Percentiles rank a stretch among this genome's conserved stretches.
Conservation (phyloP, 2,113 vertebrate species). For the Heterochromis multidens region DNA sequence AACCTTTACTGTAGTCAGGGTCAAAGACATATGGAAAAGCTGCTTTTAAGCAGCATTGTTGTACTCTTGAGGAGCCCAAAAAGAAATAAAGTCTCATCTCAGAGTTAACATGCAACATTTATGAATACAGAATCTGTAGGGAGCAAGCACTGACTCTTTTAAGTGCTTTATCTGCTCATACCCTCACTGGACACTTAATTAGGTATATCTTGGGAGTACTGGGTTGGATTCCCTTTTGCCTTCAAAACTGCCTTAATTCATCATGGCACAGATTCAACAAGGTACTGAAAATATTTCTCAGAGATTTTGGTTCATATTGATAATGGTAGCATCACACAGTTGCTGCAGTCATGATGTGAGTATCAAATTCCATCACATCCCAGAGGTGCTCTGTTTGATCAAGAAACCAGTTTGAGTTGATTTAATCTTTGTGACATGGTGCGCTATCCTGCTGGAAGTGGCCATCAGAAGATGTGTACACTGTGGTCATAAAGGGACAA, state of each 20-base stretch:
- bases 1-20: slow-evolving; percentile 4
- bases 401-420: background rate
- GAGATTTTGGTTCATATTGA: background rate
- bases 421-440: background rate
- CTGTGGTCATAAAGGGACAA: background rate
- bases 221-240: no score
- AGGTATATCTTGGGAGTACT: no score
- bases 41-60: background rate
- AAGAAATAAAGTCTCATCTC: background rate
- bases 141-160: no score
- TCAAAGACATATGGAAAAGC: background rate
- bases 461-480: background rate
- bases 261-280: background rate
- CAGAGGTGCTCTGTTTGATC: background rate
- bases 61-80: background rate
- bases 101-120: background rate
- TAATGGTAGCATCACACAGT: background rate
- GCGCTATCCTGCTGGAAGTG: background rate
- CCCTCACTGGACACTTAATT: no score
- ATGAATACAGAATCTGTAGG: no score
- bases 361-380: background rate
- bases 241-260: background rate
- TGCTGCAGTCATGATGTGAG: background rate
- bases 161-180: no score
- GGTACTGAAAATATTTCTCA: background rate